Evolutionary conservation across 2,797 vertebrate species (phyloP).

Genomic region (Mus minutoides): DNA sequence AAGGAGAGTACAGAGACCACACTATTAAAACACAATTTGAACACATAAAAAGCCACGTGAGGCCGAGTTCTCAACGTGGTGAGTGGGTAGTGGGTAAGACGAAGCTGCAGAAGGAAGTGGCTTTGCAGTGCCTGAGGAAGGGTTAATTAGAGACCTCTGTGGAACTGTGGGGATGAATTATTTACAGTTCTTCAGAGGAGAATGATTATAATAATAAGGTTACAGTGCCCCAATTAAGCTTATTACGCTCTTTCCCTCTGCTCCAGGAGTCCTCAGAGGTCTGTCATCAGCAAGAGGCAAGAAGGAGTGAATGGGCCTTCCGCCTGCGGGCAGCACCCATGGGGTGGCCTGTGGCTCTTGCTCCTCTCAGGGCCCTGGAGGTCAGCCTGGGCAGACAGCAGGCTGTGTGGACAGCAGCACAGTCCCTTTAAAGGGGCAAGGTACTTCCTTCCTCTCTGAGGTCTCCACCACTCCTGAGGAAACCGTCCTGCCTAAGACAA

Average conservation of each 20-base stretch:
- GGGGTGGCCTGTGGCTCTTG: background rate
- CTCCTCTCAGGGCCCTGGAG: fast-evolving
- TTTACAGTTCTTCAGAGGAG: constrained; percentile 74
- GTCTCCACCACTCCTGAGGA: background rate
- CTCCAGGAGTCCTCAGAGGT: constrained; percentile 57
- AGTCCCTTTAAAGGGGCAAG: background rate
- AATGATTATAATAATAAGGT: constrained; percentile 74
- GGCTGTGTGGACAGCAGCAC: background rate
- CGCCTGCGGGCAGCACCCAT: background rate
- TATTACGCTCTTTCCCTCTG: constrained; percentile 57
- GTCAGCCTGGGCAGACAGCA: fast-evolving
- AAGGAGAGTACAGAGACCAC: fast-evolving
- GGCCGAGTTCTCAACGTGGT: background rate
- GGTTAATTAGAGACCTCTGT: constrained; percentile 67
- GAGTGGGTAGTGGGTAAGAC: background rate
- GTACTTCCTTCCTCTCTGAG: no score
- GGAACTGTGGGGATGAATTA: constrained; percentile 65
- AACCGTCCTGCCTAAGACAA: background rate
- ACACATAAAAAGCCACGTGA: background rate
- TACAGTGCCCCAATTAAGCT: constrained; percentile 33
- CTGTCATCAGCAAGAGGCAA: constrained; percentile 68
- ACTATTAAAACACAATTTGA: fast-evolving
- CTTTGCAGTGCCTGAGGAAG: background rate
- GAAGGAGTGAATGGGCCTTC: background rate
- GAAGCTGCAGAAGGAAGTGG: background rate